A percentile compares a stretch with the other conserved stretches of the same genome.
These are phyloP conservation scores for Dorcus parallelipipedus DNA, from an alignment of 2,888 invertebrate genomes.

Conservation along the genomic window DNA sequence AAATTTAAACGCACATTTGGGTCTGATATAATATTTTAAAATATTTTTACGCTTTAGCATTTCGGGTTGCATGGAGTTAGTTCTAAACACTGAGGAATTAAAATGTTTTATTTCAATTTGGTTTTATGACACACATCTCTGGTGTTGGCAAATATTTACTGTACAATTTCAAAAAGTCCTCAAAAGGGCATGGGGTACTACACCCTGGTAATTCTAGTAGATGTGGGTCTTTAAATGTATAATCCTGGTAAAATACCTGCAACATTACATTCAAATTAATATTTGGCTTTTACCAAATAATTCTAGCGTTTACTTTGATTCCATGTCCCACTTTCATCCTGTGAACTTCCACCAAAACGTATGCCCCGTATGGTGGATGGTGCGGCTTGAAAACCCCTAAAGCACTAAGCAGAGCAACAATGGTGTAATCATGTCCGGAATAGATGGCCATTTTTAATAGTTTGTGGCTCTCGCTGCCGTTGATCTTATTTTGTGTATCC, in stretches of 20 bases:
- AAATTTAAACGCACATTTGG: no score
- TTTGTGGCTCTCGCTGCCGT: not conserved
- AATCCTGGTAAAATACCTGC: constrained; percentile 15
- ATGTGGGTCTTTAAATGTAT: constrained; percentile 5
- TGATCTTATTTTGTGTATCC: constrained; percentile 5
- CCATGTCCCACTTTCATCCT: not conserved
- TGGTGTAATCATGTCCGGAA: constrained; percentile 55
- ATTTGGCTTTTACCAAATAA: not conserved
- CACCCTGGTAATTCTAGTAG: constrained; percentile 7
- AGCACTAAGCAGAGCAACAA: constrained; percentile 49
- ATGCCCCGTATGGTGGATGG: constrained; percentile 33
- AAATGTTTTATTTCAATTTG: no score
- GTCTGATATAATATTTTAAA: no score
- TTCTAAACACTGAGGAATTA: no score
- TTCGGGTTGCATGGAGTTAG: no score
- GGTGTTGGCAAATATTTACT: constrained; percentile 9
- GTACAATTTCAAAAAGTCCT: constrained; percentile 7
- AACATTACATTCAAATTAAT: not conserved
- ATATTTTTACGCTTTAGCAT: no score
- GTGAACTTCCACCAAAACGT: constrained; percentile 35
- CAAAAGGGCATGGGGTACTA: constrained; percentile 6
- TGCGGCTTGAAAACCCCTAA: constrained; percentile 49
- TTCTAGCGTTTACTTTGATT: constrained; percentile 8
- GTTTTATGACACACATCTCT: constrained; percentile 1
- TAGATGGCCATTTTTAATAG: constrained; percentile 36